phyloP scores from a whole-genome alignment of 2,888 invertebrate genomes.

The Sinodicranocentrus sp. region DNA sequence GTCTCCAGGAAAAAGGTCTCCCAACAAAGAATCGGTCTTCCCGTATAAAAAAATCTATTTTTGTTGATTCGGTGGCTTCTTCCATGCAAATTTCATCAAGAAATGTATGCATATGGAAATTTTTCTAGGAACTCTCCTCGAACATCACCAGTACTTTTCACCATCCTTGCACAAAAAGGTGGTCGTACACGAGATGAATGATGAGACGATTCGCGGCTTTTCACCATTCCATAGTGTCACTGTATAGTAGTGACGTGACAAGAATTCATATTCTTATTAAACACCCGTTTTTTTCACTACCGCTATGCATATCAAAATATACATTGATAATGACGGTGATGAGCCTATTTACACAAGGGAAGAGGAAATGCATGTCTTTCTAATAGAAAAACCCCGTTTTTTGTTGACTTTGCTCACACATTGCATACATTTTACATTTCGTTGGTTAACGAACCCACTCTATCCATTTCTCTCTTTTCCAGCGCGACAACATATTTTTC shows the following conservation, averaged over 20 bases:
- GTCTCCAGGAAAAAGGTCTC: neutral
- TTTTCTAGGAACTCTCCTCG: neutral
- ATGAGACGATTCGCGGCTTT: neutral
- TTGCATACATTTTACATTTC: constrained; percentile 14
- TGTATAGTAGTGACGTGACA: constrained; percentile 42
- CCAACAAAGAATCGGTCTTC: no score
- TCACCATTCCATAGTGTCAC: neutral
- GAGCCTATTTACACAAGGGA: constrained; percentile 41
- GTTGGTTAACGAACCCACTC: neutral
- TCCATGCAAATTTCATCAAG: constrained; percentile 47
- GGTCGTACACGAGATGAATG: neutral
- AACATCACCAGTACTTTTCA: neutral
- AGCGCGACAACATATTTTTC: constrained; percentile 23
- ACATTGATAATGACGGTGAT: constrained; percentile 22
- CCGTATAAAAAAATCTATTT: neutral
- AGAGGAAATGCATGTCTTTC: constrained; percentile 16
- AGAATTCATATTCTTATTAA: constrained; percentile 60
- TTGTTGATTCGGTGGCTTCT: neutral
- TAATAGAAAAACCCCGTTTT: constrained; percentile 35
- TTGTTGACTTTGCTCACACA: constrained; percentile 49
- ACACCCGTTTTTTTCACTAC: constrained; percentile 5
- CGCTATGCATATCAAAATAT: neutral
- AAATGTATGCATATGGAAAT: constrained; percentile 51
- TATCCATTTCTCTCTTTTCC: neutral
- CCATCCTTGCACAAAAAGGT: neutral